These are phyloP conservation scores for Heterotis niloticus DNA, from an alignment of 2,113 vertebrate genomes.

Conservation along the genomic window DNA sequence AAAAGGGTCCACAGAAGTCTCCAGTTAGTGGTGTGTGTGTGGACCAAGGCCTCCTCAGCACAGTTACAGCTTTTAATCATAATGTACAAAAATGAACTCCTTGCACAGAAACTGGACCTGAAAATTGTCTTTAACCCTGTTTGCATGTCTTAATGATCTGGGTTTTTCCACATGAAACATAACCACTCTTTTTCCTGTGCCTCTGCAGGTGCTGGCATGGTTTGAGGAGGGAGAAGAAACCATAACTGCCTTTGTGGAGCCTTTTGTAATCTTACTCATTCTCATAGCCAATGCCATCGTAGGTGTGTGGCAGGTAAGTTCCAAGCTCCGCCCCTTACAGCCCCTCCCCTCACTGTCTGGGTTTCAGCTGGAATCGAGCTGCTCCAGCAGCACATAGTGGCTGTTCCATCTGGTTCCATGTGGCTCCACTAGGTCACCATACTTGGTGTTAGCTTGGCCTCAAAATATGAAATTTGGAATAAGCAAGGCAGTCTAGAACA, in stretches of 20 bases:
- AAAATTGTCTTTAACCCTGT: no score
- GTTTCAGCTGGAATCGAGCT: neutral
- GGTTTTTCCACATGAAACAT: no score
- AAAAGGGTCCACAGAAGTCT: no score
- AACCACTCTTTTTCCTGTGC: slow-evolving; percentile 2
- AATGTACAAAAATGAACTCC: no score
- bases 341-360: slow-evolving; percentile 72
- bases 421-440: neutral
- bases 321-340: slow-evolving; percentile 42
- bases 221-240: slow-evolving; percentile 99
- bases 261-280: slow-evolving; percentile 98
- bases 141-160: no score
- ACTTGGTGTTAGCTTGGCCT: neutral
- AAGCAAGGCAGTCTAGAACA: neutral
- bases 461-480: neutral
- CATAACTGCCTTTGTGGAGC: slow-evolving; percentile 97
- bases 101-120: no score
- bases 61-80: no score
- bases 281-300: slow-evolving; percentile 98
- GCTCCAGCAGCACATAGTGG: neutral
- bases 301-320: slow-evolving; percentile 96
- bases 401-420: no score
- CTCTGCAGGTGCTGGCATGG: slow-evolving; percentile 92
- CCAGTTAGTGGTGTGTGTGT: no score
- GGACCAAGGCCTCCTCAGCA: no score